A percentile compares a stretch with the other conserved stretches of the same genome.
Evolutionary conservation across 2,888 invertebrate genomes (phyloP).

Genomic region (Meliscaeva auricollis): DNA sequence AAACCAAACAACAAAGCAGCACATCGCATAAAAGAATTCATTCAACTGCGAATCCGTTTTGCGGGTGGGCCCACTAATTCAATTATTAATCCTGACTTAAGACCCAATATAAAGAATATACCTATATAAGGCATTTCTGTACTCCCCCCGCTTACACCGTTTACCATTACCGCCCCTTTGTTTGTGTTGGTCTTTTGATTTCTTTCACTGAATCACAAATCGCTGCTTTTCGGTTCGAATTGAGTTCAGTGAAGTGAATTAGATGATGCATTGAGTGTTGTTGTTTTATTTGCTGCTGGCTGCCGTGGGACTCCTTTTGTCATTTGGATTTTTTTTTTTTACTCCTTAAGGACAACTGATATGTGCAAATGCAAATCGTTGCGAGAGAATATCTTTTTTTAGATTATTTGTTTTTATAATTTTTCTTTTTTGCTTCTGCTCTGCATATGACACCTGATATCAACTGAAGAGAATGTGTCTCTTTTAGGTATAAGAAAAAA

Average conservation of each 20-base stretch:
- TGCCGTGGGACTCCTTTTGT: slow-evolving; percentile 47
- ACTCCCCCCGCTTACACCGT: background rate
- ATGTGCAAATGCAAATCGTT: slow-evolving; percentile 69
- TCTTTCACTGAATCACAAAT: slow-evolving; percentile 72
- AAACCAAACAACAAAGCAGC: slow-evolving; percentile 37
- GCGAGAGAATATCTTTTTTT: slow-evolving; percentile 43
- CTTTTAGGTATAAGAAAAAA: background rate
- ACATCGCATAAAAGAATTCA: slow-evolving; percentile 65
- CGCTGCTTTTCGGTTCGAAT: slow-evolving; percentile 71
- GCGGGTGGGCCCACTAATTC: slow-evolving; percentile 81
- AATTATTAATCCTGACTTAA: slow-evolving; percentile 80
- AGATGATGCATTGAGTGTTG: slow-evolving; percentile 70
- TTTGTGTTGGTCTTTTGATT: slow-evolving; percentile 61
- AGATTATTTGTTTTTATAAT: slow-evolving; percentile 57
- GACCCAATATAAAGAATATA: slow-evolving; percentile 64
- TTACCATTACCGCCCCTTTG: too few relatives aligned
- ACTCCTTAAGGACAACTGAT: slow-evolving; percentile 20
- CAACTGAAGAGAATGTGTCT: slow-evolving; percentile 46
- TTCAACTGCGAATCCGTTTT: slow-evolving; percentile 82
- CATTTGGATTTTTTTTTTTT: slow-evolving; percentile 26
- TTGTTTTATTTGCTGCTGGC: slow-evolving; percentile 32
- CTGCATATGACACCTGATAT: slow-evolving; percentile 73
- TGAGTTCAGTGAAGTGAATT: slow-evolving; percentile 74
- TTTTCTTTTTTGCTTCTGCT: slow-evolving; percentile 70
- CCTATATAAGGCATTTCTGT: background rate